Evolutionary conservation across 2,113 vertebrate genomes (phyloP).

Genomic region (Phalacrocorax brasilianus): DNA sequence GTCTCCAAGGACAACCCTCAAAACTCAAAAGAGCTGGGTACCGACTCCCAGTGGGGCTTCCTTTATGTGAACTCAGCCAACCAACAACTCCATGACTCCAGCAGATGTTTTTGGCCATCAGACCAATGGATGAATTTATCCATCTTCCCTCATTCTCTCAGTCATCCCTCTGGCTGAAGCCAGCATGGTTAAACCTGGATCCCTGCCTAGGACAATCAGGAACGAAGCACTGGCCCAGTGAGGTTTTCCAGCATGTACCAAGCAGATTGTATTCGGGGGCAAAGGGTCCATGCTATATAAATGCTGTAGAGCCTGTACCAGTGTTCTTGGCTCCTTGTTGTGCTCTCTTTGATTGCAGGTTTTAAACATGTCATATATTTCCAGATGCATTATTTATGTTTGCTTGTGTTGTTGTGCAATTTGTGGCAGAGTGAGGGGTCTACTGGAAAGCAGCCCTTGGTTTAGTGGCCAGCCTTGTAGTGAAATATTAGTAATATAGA

Average conservation of each 20-base stretch:
- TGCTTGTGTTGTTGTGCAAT: constrained; percentile 65
- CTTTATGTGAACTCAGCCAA: constrained; percentile 62
- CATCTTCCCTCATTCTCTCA: constrained; percentile 59
- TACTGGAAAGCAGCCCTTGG: constrained; percentile 36
- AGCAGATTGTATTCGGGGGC: constrained; percentile 14
- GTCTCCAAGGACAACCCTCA: constrained; percentile 33
- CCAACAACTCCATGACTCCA: constrained; percentile 71
- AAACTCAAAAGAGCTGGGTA: constrained; percentile 53
- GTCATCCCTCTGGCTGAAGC: constrained; percentile 40
- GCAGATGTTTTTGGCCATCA: constrained; percentile 70
- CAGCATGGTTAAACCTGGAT: constrained; percentile 64
- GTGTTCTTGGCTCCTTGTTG: neutral
- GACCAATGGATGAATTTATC: constrained; percentile 57
- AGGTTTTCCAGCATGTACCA: constrained; percentile 57
- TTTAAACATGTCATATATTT: constrained; percentile 25
- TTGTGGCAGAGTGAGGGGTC: constrained; percentile 56
- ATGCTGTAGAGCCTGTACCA: neutral
- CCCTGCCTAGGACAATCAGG: constrained; percentile 58
- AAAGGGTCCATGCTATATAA: constrained; percentile 46
- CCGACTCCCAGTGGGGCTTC: neutral
- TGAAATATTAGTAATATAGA: constrained; percentile 70
- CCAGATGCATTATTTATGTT: constrained; percentile 55
- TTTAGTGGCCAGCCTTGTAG: constrained; percentile 47
- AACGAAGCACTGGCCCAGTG: constrained; percentile 23
- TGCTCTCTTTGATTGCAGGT: constrained; percentile 29